These are phyloP conservation scores for Macrophya annulata DNA, from an alignment of 2,888 invertebrate genomes.

Conservation along the genomic window DNA sequence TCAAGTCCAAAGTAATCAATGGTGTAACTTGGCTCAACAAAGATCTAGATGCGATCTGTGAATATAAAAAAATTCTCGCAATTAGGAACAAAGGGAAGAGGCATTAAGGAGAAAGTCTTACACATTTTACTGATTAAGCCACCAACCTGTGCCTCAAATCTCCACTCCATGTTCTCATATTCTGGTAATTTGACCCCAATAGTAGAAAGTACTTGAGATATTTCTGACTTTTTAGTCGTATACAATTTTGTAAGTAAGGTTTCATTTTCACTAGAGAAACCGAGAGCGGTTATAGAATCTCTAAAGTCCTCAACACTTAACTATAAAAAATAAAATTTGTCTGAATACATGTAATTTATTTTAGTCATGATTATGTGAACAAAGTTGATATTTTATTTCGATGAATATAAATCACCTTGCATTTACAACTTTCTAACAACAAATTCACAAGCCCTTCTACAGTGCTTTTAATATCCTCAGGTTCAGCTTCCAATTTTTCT, in stretches of 20 bases:
- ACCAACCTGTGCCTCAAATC: conserved; percentile 84
- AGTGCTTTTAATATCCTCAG: conserved; percentile 83
- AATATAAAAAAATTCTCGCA: conserved; percentile 22
- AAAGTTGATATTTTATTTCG: not conserved
- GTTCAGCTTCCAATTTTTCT: conserved; percentile 84
- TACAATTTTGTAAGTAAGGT: conserved; percentile 83
- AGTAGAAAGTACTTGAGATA: conserved; percentile 80
- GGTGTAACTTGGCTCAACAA: conserved; percentile 83
- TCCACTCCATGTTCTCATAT: conserved; percentile 85
- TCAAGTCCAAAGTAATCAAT: conserved; percentile 83
- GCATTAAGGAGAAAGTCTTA: not conserved
- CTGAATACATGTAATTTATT: conserved; percentile 11
- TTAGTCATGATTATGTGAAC: conserved; percentile 14
- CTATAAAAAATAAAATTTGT: conserved; percentile 73
- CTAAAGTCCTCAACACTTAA: conserved; percentile 80
- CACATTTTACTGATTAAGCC: conserved; percentile 1
- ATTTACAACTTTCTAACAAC: conserved; percentile 86
- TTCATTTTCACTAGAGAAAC: conserved; percentile 84
- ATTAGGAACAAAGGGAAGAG: not conserved
- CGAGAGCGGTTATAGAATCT: conserved; percentile 80
- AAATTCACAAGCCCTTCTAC: conserved; percentile 89
- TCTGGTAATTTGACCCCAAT: conserved; percentile 79
- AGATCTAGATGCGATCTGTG: conserved; percentile 83
- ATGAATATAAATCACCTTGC: conserved; percentile 81
- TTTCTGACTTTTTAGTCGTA: conserved; percentile 81